Evolutionary conservation across 2,888 invertebrate genomes (phyloP).

Genomic region (Hecatera dysodea): DNA sequence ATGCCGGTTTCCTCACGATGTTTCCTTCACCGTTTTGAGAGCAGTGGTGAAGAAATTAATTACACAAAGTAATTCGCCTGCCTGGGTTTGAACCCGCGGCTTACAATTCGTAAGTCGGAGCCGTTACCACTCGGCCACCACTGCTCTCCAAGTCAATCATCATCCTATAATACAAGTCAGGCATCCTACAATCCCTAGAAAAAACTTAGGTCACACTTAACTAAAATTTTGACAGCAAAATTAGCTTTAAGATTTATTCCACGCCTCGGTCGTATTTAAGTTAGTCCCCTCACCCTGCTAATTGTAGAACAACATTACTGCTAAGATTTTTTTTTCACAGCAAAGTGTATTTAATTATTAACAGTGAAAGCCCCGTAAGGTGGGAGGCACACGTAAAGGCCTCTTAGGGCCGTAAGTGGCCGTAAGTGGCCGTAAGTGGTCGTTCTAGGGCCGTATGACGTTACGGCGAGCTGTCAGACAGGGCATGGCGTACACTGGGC

Average conservation of each 20-base stretch:
- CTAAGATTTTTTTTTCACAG: constrained; percentile 60
- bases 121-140: no score
- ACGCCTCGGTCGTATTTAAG: background rate
- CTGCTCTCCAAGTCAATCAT: no score
- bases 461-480: constrained; percentile 50
- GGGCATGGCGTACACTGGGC: constrained; percentile 43
- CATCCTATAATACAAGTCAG: no score
- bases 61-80: no score
- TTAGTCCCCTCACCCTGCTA: constrained; percentile 31
- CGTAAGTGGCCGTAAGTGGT: constrained; percentile 69
- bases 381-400: constrained; percentile 63
- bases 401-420: constrained; percentile 65
- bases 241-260: constrained; percentile 31
- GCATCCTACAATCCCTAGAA: background rate
- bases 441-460: constrained; percentile 58
- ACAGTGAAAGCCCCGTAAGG: constrained; percentile 56
- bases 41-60: no score
- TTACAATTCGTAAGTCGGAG: no score
- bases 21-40: no score
- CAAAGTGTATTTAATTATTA: constrained; percentile 67
- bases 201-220: background rate
- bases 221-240: constrained; percentile 23
- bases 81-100: no score
- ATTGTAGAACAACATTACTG: constrained; percentile 48
- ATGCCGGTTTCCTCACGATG: no score